These are phyloP conservation scores for Clarias macrocephalus DNA, from an alignment of 2,113 vertebrate genomes.

Conservation along the genomic window DNA sequence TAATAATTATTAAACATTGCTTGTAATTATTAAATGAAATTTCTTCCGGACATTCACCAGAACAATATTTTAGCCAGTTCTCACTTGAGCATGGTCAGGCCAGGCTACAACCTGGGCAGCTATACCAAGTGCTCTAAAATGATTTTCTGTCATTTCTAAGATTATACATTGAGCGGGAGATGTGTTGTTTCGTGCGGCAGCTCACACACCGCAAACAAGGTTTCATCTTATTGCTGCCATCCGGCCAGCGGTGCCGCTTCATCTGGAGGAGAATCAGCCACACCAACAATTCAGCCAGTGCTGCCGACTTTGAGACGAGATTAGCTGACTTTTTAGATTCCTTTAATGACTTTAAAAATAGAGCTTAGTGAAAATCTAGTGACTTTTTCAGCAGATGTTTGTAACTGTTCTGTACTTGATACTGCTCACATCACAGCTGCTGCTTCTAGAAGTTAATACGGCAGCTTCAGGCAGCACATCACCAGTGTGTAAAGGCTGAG, in stretches of 20 bases:
- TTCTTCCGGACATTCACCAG: background rate
- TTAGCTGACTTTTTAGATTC: background rate
- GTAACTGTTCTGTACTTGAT: background rate
- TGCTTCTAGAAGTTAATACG: background rate
- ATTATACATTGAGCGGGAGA: background rate
- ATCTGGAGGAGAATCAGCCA: background rate
- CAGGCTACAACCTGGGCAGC: background rate
- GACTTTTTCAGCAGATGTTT: background rate
- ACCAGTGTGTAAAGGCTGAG: background rate
- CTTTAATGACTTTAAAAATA: too few species aligned
- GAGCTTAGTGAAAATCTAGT: background rate
- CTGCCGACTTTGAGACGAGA: background rate
- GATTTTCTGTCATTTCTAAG: background rate
- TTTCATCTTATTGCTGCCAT: constrained; percentile 4
- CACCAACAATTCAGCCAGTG: background rate
- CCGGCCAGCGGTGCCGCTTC: background rate
- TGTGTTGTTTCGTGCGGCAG: background rate
- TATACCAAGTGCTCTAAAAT: background rate
- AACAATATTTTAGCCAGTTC: too few species aligned
- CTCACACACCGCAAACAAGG: background rate
- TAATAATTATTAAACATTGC: background rate
- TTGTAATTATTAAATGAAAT: background rate
- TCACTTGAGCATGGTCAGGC: too few species aligned
- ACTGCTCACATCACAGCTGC: background rate
- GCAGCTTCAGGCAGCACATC: background rate